Evolutionary conservation across 1,140 invertebrate genomes (phyloP).

Genomic region (Trichonephila inaurata): DNA sequence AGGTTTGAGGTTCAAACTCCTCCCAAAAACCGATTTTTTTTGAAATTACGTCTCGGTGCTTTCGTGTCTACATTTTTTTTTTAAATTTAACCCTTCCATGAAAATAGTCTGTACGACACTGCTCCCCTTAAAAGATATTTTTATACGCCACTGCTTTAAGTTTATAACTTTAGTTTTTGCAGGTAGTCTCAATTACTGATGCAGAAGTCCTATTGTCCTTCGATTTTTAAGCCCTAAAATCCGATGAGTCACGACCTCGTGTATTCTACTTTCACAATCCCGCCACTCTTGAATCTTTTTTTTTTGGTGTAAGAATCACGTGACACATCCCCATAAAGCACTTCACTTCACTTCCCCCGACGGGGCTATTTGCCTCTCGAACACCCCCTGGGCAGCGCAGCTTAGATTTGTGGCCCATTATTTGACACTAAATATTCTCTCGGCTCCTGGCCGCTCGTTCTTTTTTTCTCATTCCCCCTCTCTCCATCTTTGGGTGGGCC

Average conservation of each 20-base stretch:
- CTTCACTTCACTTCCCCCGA: conserved; percentile 7
- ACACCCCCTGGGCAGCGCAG: conserved; percentile 2
- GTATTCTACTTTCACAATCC: not conserved
- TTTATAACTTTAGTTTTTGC: too few relatives aligned
- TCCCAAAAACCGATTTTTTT: too few relatives aligned
- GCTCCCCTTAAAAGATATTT: too few relatives aligned
- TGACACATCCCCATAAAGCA: conserved; percentile 46
- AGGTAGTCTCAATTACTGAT: too few relatives aligned
- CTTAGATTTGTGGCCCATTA: conserved; percentile 60
- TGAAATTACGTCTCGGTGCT: too few relatives aligned
- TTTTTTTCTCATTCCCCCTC: not conserved
- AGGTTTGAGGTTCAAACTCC: too few relatives aligned
- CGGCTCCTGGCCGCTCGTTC: not conserved
- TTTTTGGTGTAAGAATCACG: not conserved
- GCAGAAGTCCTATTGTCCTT: too few relatives aligned
- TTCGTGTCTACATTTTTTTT: too few relatives aligned
- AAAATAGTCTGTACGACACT: too few relatives aligned
- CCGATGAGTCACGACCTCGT: not conserved
- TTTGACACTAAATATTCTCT: conserved; percentile 38
- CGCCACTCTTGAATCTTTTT: not conserved
- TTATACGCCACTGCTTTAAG: too few relatives aligned
- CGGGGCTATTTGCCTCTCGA: conserved; percentile 36
- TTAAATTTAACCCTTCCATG: too few relatives aligned
- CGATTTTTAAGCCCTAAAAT: not conserved
- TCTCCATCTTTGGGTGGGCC: not conserved